These are phyloP conservation scores for Protobothrops mucrosquamatus DNA, from an alignment of 2,113 vertebrate species.

Conservation along the genomic window DNA sequence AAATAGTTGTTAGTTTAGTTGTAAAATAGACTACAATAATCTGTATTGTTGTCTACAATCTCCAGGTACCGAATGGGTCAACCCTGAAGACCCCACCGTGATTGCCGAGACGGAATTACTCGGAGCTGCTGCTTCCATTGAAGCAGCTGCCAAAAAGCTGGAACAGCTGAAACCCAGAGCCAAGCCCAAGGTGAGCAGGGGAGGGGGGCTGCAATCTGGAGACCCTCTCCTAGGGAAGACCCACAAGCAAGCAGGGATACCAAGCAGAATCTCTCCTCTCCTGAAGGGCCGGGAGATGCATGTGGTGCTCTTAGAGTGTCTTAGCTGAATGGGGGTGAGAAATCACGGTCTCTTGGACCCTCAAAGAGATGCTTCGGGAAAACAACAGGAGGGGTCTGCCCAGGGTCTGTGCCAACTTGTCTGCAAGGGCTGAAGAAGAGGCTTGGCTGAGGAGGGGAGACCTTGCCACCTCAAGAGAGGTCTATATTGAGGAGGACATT, in stretches of 20 bases:
- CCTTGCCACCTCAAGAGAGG: background rate
- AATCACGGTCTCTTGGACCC: background rate
- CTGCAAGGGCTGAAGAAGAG: background rate
- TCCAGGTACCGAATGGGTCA: constrained; percentile 93
- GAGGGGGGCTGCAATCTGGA: background rate
- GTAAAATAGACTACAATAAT: background rate
- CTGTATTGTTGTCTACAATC: background rate
- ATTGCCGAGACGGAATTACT: constrained; percentile 95
- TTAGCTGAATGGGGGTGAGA: background rate
- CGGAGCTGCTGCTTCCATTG: constrained; percentile 95
- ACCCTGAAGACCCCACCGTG: constrained; percentile 95
- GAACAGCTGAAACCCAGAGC: constrained; percentile 96
- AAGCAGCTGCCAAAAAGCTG: constrained; percentile 97
- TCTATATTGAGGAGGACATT: accelerated
- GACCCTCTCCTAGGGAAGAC: background rate
- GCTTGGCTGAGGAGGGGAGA: no score
- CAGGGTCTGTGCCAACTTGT: background rate
- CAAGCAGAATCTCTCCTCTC: background rate
- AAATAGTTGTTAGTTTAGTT: background rate
- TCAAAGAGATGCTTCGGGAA: background rate
- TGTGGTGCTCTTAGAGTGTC: background rate
- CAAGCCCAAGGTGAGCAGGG: constrained; percentile 90
- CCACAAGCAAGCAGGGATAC: background rate
- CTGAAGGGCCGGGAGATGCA: background rate
- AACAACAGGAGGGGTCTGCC: background rate